Conservation (phyloP, 53 echinoderm and acorn worm species). For the Holothuria leucospilota region DNA sequence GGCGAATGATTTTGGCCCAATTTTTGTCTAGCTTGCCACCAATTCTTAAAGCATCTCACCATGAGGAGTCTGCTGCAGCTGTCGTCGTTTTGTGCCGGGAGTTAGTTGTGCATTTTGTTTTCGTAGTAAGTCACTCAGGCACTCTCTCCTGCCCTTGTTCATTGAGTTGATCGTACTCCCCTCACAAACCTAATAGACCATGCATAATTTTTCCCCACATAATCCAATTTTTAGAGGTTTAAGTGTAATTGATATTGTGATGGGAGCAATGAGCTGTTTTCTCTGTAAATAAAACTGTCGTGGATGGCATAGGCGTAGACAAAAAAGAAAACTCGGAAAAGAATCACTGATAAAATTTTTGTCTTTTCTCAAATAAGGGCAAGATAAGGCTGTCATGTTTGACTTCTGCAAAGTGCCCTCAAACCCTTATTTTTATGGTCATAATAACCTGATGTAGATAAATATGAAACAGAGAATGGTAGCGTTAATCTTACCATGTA, state of each 20-base stretch:
- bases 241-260: constrained; percentile 47
- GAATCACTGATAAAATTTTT: constrained; percentile 26
- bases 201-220: constrained; percentile 39
- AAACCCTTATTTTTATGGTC: no score
- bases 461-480: no score
- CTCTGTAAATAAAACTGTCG: constrained; percentile 39
- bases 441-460: no score
- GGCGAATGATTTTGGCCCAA: constrained; percentile 20
- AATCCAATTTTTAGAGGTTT: constrained; percentile 44
- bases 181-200: constrained; percentile 33
- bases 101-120: constrained; percentile 16
- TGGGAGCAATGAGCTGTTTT: constrained; percentile 44
- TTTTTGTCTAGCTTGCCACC: constrained; percentile 4
- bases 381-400: no score
- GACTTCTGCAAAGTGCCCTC: no score
- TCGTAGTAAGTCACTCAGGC: not conserved
- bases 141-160: constrained; percentile 1
- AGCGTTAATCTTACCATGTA: no score
- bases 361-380: not conserved
- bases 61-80: constrained; percentile 4
- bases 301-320: not conserved
- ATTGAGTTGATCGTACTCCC: not conserved
- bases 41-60: not conserved
- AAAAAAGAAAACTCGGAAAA: constrained; percentile 12
- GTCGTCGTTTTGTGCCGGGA: not conserved